A percentile compares a stretch with the other conserved stretches of the same genome.
phyloP scores from a whole-genome alignment of 2,797 vertebrate genomes.

The Rhynchotus rufescens region DNA sequence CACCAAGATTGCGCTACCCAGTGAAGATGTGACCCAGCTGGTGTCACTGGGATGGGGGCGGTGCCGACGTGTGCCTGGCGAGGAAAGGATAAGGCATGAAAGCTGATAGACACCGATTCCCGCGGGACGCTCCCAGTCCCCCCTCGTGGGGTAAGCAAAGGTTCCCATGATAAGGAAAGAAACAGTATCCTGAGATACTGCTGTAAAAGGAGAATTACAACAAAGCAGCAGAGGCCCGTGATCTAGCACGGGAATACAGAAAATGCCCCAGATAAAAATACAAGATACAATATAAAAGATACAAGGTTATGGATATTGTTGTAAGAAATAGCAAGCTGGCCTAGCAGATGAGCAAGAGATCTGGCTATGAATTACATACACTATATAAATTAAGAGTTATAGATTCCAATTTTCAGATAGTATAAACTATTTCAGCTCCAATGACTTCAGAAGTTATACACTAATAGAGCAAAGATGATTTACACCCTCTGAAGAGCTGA shows the following conservation, averaged over 20 bases:
- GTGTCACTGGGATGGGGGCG: background rate
- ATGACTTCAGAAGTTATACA: background rate
- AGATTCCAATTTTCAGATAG: background rate
- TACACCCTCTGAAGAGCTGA: background rate
- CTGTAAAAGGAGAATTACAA: background rate
- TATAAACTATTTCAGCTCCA: background rate
- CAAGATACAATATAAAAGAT: background rate
- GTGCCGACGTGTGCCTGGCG: background rate
- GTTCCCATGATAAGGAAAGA: background rate
- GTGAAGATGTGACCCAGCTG: slow-evolving; percentile 1
- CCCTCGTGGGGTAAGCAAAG: background rate
- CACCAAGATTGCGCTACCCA: background rate
- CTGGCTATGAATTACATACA: background rate
- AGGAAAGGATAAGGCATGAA: background rate
- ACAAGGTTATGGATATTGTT: background rate
- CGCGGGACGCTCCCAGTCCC: background rate
- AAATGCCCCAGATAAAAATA: background rate
- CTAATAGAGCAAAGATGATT: background rate
- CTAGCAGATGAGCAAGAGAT: background rate
- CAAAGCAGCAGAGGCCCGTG: background rate
- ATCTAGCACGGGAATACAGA: background rate
- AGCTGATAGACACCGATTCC: background rate
- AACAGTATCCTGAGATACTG: background rate
- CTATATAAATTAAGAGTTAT: background rate
- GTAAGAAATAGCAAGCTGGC: background rate